Evolutionary conservation across 1,140 invertebrate species (phyloP), one percentile per base, ranked within the genome.

Genomic region (Arion vulgaris): DNA sequence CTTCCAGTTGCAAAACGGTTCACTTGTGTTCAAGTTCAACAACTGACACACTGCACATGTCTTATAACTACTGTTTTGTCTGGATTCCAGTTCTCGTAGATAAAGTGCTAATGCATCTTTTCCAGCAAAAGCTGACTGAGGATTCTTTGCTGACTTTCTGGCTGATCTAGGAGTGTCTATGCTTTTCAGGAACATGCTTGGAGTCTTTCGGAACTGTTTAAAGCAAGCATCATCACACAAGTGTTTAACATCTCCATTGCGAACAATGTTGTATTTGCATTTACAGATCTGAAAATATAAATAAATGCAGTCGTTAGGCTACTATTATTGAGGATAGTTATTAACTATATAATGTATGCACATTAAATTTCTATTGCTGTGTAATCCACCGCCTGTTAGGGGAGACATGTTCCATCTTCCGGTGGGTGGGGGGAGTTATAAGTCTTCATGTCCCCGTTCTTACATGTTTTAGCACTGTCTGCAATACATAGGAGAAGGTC

Each of bases 1-100:
- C 93, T 98, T 96, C 97, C 97, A 98, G 0, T 95, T 88, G n/a
- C 88, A 85, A 80, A 90, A 90, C 57, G 86, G 85, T 74, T 90
- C 88, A 41, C 87, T 86, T 51, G 84, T 88, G 72, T 87, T 91
- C 28, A 90, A 87, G 86, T 89, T 91, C 86, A 90, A 90, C 62
- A 90, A 77, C 75, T 90, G 88, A 83, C 90, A 92, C 0, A 91
- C 89, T 45, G 83, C 87, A 86, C 90, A 92, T 62, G 88, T 92
- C 88, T 91, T 92, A 87, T 86, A 92, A 13, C n/a, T 28, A 66
- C 5, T 17, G 28, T 32, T 66, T 32, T 66, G 62, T 32, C 5
- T 9, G 17, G 62, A 66, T 28, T 7, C 19, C 28, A 66, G 4
- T 17, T 66, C 62, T 5, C 7, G 17, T 32, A 32, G 62, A 32